Base-by-base conservation (phyloP, 2,888 invertebrate genomes). In the Noctua comes region DNA sequence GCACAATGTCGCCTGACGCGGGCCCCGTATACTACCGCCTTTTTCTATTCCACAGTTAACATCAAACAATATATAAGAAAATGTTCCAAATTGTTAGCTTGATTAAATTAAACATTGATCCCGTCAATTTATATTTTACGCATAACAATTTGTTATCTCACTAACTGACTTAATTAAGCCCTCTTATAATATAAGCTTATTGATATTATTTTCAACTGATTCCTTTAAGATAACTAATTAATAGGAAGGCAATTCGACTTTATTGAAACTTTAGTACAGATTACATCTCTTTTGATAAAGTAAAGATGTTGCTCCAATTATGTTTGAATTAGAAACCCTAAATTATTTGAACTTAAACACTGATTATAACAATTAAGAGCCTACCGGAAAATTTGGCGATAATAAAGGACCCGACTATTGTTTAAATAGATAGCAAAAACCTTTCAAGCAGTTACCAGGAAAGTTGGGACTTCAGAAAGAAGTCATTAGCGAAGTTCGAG, bases 401-500 rank as follows among this genome's bases (percentile, higher is more conserved):
- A 94, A 93, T 94, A 93, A 94, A 93, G 91, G 84, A 80, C 85
- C 84, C 88, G 90, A 92, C 92, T 94, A 93, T 95, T 95, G 94
- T 95, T 93, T 94, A 93, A 94, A 93, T 90, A 93, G 93, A 94
- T 93, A 94, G 93, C 92, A 92, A 93, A 91, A 94, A 93, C 93
- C 93, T 93, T 93, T 92, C 91, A 91, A 94, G 93, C 91, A 90
- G 91, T 93, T 91, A 88, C 90, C 90, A 91, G 91, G 89, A 91
- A 95, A 95, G 94, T 96, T 94, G 90, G 90, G 89, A 92, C 92
- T 93, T 93, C 90, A 92, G 93, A 96, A 96, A 96, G 95, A 95
- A 95, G 95, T 96, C 95, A 95, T 96, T 96, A 96, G 94, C 91
- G 84, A 94, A 96, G 93, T 95, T 95, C 90, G 88, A 90, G 90